Evolutionary conservation across 2,113 vertebrate species (phyloP), one percentile per base, ranked within the genome.

Genomic region (Erythrocercus mccallii): DNA sequence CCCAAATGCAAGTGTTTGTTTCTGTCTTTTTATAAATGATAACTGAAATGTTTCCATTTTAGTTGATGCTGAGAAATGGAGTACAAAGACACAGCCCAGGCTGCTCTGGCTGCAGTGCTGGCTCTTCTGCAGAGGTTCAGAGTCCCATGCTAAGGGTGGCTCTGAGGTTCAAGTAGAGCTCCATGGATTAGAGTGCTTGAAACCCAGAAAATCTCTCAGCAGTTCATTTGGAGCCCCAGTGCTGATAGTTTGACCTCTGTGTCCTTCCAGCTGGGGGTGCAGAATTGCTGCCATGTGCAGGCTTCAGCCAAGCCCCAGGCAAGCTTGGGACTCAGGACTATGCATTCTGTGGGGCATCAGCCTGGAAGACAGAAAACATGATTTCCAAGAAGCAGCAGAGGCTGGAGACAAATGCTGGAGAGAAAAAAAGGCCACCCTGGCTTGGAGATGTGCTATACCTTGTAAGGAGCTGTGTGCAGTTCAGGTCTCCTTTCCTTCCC

Each of bases 1-100:
- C 23, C 25, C 33, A 96, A 95, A 96, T 66, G 35, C 71, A 95
- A 96, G 37, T 78, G 66, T 70, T 93, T 93, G 61, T 91, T 87
- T 91, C 53, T 62, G 23, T 61, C 73, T 27, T 45, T 72, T 61
- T 81, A 53, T 78, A 97, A 97, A 94, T 62, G 79, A 40, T 88
- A 38, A 56, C 42, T 1, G n/a, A n/a, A n/a, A n/a, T n/a, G 78
- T 84, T 93, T 74, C 90, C 64, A 19, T 47, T 64, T 61, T 2
- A 37, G 19, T 17, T 91, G 86, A 57, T 27, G 9, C 21, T 70
- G 60, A 88, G 61, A n/a, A 88, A 78, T 16, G 40, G 42, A 73
- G 24, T 6, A 12, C 33, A 22, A 71, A 84, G 57, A 56, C 33
- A 14, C 1, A 53, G 65, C 64, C 47, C 87, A 92, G 81, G 56